Base-by-base conservation (phyloP, 1,140 invertebrate species). In the Listronotus bonariensis region DNA sequence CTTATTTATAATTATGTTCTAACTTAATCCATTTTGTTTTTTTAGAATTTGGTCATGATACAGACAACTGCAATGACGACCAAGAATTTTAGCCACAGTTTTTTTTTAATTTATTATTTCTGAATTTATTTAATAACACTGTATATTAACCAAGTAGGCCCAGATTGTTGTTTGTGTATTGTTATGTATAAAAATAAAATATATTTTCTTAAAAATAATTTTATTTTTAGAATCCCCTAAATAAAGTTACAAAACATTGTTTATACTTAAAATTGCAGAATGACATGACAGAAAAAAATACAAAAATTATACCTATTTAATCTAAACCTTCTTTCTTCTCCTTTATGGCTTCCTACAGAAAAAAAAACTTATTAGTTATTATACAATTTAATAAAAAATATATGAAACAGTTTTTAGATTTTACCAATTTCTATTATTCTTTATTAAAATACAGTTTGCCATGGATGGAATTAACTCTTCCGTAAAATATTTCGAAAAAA, bases 301-400 rank as follows among this genome's bases (percentile, higher is more conserved):
- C 20, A 26, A 26, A 81, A 92, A 66, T 12, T 52, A 5, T 15
- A 15, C 10, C 14, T 9, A 12, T 31, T 84, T 86, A 93, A 81
- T 92, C 90, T 56, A 91, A 82, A 32, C 90, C 90, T 80, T 93
- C 91, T 73, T 91, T 90, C 75, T 92, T 92, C 74, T 92, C 91
- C 74, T 91, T 91, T 31, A 93, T 89, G 31, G 91, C 90, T 78
- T 92, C 92, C 90, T 92, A 77, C 67, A 89, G 87, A 65, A 41
- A 59, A 52, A 57, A 61, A 56, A 1, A 26, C 20, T 26, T 5
- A 26, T 26, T 26, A 26, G 2, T 26, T 26, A 26, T 26, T 5
- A 26, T 3, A 26, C 20, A 26, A 26, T 5, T 26, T 26, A 26
- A 26, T 26, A 26, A 26, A 26, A 26, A 26, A 26, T 26, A 26